Evolutionary conservation across 2,888 invertebrate genomes (phyloP), one percentile per base, ranked within the genome.

Genomic region (Melanostoma scalare): DNA sequence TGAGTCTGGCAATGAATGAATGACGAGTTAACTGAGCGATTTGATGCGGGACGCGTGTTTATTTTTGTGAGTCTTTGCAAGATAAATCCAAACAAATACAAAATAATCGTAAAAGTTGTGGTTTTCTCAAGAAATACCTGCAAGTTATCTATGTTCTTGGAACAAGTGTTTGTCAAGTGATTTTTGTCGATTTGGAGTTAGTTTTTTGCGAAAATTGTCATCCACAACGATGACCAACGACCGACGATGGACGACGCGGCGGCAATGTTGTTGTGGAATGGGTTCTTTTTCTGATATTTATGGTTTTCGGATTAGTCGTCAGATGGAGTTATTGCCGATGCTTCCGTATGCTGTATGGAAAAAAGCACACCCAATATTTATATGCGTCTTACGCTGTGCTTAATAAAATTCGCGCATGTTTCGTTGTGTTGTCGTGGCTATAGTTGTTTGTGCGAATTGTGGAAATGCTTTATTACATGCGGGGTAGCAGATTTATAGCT

Each of bases 351-450:
- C 65, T 50, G 55, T 30, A 50, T 33, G 52, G 40, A 63, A 63
- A 75, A 60, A 63, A 58, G 48, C 40, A 52, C 60, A 44, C 8
- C 20, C 30, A 50, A 50, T 30, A 55, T 71, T 78, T 84, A 78
- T 78, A 84, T 84, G 61, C 55, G 8, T 8, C 46, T 6, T 38
- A 69, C 68, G 58, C 69, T 72, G 73, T 72, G 78, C 82, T 84
- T 53, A 78, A 78, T 84, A 78, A 84, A 84, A 84, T 75, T 84
- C 84, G 84, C 84, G 84, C 84, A 84, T 84, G 84, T 84, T 84
- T 84, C 73, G 58, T 84, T 69, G 74, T 77, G 68, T 69, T 58
- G 58, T 52, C 46, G 69, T 73, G 40, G 72, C 40, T 69, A 65
- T 80, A 52, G 72, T 77, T 68, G 67, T 65, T 46, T 76, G 82